Evolutionary conservation across 1,140 invertebrate species (phyloP), one percentile per base, ranked within the genome.

Genomic region (Drosophila suzukii): DNA sequence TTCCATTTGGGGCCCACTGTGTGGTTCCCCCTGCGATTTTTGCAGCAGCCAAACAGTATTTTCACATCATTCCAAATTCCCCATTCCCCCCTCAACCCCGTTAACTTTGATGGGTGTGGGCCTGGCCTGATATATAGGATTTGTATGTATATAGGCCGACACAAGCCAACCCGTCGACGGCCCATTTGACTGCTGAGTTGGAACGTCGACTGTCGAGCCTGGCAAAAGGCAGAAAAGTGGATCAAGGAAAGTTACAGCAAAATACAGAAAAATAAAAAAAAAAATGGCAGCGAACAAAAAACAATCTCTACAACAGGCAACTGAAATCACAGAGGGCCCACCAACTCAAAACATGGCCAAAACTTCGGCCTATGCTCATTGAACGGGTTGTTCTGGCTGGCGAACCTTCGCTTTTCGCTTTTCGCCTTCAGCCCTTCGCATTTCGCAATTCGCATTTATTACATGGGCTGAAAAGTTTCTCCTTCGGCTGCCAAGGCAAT

Each of bases 141-240:
- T 47, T 47, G 50, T 47, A 63, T 50, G 50, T 60, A 78, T 79
- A 63, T 79, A 84, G 73, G 63, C 75, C 70, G 54, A 58, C 43
- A 27, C 27, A 27, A 5, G 27, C 63, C 70, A 50, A 58, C 39
- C 59, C 53, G 61, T 47, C 65, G 44, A 41, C 75, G 80, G 51
- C 80, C 71, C 81, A 83, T 83, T 83, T 84, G 71, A 74, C 71
- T 72, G 81, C 76, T 84, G 71, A 80, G 76, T 80, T 76, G 81
- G 81, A 84, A 83, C 65, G 54, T 41, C 39, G 66, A 56, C 61
- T 76, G 75, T 51, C 58, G 63, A 54, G 67, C 61, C 27, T 11
- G 74, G 60, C 60, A 58, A 50, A 77, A 73, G 62, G 54, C 62
- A 57, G 68, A 67, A 85, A 89, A 89, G 77, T 89, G 81, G 84